Conservation (phyloP, 2,113 vertebrate species). For the Glaucomys volans region DNA sequence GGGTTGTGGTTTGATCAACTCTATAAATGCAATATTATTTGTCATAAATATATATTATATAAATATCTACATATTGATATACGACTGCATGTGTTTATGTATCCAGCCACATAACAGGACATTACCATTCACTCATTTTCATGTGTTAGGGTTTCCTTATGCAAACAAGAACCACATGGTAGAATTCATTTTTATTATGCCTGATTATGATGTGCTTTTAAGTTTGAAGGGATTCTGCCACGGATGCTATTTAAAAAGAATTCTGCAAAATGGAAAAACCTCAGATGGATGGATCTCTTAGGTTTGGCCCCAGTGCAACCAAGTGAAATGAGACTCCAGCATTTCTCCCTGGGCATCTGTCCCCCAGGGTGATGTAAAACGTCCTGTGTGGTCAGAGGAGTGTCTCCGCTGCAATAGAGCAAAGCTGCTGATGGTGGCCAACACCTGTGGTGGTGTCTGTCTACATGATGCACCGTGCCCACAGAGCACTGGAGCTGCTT, state of each 20-base stretch:
- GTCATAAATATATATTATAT: background rate
- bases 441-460: background rate
- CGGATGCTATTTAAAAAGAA: background rate
- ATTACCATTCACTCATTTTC: background rate
- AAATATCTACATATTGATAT: background rate
- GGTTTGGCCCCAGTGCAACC: background rate
- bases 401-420: background rate
- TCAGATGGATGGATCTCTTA: background rate
- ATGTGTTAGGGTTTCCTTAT: background rate
- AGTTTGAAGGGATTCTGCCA: background rate
- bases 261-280: background rate
- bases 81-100: background rate
- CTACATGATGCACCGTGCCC: background rate
- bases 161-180: background rate
- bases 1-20: background rate
- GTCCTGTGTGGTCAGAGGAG: background rate
- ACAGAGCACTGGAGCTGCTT: background rate
- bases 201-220: background rate
- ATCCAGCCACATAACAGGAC: background rate
- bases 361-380: no score
- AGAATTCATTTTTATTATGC: background rate
- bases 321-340: conserved; percentile 1
- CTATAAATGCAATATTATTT: background rate
- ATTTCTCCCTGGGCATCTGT: background rate
- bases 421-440: background rate